Evolutionary conservation across 2,888 invertebrate genomes (phyloP).

Genomic region (Zaprionus bogoriensis): DNA sequence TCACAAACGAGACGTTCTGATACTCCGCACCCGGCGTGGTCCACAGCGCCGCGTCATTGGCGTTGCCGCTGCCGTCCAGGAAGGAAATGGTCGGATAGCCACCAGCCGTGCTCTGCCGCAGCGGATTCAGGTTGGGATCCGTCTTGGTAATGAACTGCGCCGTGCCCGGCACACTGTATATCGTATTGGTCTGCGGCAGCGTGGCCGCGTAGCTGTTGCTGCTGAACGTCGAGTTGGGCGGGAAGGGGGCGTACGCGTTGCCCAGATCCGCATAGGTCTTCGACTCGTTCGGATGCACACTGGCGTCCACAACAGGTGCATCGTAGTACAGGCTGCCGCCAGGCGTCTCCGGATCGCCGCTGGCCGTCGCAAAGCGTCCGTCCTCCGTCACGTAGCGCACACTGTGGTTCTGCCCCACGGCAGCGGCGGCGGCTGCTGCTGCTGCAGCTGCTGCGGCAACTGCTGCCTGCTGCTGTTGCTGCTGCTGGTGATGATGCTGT

Average conservation of each 20-base stretch:
- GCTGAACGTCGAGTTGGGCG: constrained; percentile 64
- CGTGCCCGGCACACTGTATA: constrained; percentile 78
- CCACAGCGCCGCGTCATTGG: constrained; percentile 73
- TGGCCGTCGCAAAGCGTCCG: constrained; percentile 55
- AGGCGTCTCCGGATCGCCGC: constrained; percentile 27
- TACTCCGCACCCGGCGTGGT: constrained; percentile 71
- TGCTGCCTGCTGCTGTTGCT: constrained; percentile 49
- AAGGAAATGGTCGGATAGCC: constrained; percentile 74
- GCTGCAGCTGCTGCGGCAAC: constrained; percentile 49
- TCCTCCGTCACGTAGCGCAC: constrained; percentile 67
- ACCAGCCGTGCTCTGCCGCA: constrained; percentile 73
- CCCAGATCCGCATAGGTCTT: constrained; percentile 82
- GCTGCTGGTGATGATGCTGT: constrained; percentile 61
- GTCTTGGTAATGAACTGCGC: constrained; percentile 78
- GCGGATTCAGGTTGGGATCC: constrained; percentile 80
- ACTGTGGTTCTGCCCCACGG: constrained; percentile 29
- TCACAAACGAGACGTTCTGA: constrained; percentile 76
- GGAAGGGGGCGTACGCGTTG: constrained; percentile 72
- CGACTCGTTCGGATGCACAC: constrained; percentile 73
- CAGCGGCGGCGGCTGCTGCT: constrained; percentile 31
- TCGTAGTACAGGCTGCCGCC: constrained; percentile 69
- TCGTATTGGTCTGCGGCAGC: constrained; percentile 67
- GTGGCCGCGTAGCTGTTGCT: constrained; percentile 67
- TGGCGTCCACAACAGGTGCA: constrained; percentile 72
- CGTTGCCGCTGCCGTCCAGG: constrained; percentile 72